Evolutionary conservation across 2,113 vertebrate species (phyloP), one percentile per base, ranked within the genome.

Genomic region (Sakesphorus luctuosus): DNA sequence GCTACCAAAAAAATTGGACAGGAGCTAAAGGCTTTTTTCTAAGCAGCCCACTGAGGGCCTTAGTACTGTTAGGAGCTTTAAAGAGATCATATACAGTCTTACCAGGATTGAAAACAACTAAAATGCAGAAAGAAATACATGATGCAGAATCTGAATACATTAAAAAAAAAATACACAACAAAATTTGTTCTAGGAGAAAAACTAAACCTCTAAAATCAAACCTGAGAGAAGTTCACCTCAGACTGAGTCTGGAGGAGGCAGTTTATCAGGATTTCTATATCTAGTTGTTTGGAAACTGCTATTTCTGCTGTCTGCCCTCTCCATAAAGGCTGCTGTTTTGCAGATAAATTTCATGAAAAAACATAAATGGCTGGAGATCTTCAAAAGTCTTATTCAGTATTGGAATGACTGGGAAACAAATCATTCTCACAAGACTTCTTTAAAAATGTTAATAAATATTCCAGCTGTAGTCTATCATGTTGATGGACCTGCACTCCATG

Each of bases 401-500:
- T 40, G 29, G 14, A 67, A 10, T 50, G 20, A 25, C 7, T 12
- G 29, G 26, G 33, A 87, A 77, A 62, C 15, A 46, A 52, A 17
- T 35, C 0, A 36, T 82, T 76, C 16, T 69, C 7, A 49, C 8
- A 36, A 38, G 8, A 11, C 2, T 36, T 76, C 23, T 67, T 35
- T 11, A 63, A 74, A 84, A 46, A n/a, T 3, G 10, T 4, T 49
- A 29, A 36, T 47, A 43, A 56, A 20, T 33, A 12, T 68, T 74
- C 10, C 0, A 1, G 0, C 8, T 75, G 4, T 28, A 10, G 2
- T 59, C 26, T 61, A 5, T 25, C 11, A 16, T 36, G 12, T 31
- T 65, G 19, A 29, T 31, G 19, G 40, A 65, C 6, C 15, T 52
- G 7, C 3, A 13, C 18, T 55, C 49, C n/a, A 2, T 25, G 28